Evolutionary conservation across 1,140 invertebrate species (phyloP), one percentile per base, ranked within the genome.

Genomic region (Drosophila nebulosa): DNA sequence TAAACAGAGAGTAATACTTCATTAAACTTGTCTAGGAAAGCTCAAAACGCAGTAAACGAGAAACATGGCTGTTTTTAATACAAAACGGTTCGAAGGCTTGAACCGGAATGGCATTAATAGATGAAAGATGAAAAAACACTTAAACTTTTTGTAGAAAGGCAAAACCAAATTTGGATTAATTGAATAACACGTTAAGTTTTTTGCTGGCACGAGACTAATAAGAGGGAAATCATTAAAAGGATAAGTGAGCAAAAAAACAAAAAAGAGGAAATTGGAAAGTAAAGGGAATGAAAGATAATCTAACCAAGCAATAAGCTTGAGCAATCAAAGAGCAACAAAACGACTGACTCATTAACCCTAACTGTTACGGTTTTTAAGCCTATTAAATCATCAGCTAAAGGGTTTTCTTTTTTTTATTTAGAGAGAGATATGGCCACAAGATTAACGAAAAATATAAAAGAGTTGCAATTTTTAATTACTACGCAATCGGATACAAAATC

Each of bases 381-480:
- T 68, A 79, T 86, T 86, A 88, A 14, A 18, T 46, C 35, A 18
- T 46, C 35, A 26, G 39, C 35, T 22, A 60, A 69, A 63, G 62
- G 39, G 52, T 6, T 46, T 9, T 6, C 27, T 22, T 6, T 1
- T 66, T 50, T 55, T 26, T 46, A 65, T 18, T 21, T 16, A 46
- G 50, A 35, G 50, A 18, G 56, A 64, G 52, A 74, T 66, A 46
- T 22, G 21, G 3, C 4, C 35, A 50, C 53, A 52, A n/a, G 42
- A 24, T 24, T 24, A 61, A 50, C 10, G 16, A 36, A 46, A n/a
- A 50, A 64, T 9, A 18, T 14, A 64, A 68, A 76, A 57, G 68
- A 80, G 60, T 77, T 77, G 77, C 77, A 67, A 69, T 61, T 71
- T 86, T 85, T 81, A 85, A 85, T 85, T 85, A 85, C 74, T 64